These are phyloP conservation scores for Aegypius monachus DNA, from an alignment of 2,113 vertebrate species.

Conservation along the genomic window DNA sequence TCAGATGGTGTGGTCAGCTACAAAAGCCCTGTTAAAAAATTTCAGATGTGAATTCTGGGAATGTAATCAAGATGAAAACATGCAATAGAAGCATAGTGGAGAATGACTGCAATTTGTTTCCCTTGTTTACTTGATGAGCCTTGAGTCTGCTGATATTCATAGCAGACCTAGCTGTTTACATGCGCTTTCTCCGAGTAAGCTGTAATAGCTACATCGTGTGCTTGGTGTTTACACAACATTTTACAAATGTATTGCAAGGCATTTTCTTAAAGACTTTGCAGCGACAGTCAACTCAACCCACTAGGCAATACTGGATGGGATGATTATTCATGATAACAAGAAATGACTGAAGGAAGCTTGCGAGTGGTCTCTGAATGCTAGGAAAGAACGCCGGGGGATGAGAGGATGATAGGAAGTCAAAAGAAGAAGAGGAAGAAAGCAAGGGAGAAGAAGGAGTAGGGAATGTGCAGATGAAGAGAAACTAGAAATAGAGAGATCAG, in stretches of 20 bases:
- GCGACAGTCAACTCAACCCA: not conserved
- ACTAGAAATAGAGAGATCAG: not conserved
- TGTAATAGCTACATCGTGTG: not conserved
- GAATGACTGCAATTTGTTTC: not conserved
- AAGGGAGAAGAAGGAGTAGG: not conserved
- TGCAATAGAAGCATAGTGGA: not conserved
- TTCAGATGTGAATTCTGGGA: not conserved
- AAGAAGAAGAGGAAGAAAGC: not conserved
- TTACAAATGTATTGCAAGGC: not conserved
- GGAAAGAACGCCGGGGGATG: not conserved
- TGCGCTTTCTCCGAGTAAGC: not conserved
- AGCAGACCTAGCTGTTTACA: not conserved
- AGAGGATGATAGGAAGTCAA: not conserved
- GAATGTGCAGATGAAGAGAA: not conserved
- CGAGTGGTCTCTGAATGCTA: not conserved
- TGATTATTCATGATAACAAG: not conserved
- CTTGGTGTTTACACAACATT: not conserved
- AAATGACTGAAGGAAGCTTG: not conserved
- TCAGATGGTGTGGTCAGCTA: not conserved
- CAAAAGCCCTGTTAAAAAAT: not conserved
- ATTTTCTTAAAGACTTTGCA: not conserved
- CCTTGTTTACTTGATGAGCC: not conserved
- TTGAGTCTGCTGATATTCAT: not conserved
- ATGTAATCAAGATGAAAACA: not conserved
- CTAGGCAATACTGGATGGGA: not conserved